A percentile compares a stretch with the other conserved stretches of the same genome.
phyloP scores from a whole-genome alignment of 1,140 invertebrate genomes.

The Papilio helenus region DNA sequence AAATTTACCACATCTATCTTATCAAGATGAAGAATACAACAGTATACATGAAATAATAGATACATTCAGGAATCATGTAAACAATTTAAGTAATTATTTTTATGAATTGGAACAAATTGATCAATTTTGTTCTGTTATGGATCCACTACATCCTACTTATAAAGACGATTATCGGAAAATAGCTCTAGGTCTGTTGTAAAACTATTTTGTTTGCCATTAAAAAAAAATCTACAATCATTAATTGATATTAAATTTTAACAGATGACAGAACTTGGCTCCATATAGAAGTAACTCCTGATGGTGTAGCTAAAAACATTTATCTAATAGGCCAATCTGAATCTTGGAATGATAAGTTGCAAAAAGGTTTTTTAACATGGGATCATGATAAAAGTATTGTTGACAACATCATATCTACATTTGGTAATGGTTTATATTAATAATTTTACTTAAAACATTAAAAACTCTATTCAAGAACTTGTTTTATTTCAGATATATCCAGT shows the following conservation, averaged over 20 bases:
- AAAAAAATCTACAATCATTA: neutral
- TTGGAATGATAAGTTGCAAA: slow-evolving; percentile 62
- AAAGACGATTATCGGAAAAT: slow-evolving; percentile 71
- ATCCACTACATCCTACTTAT: slow-evolving; percentile 62
- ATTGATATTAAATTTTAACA: slow-evolving; percentile 43
- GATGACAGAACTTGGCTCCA: slow-evolving; percentile 69
- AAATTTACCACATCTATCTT: slow-evolving; percentile 53
- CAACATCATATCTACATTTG: slow-evolving; percentile 65
- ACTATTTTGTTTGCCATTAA: slow-evolving; percentile 18
- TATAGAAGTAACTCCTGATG: slow-evolving; percentile 65
- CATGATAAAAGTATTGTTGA: slow-evolving; percentile 71
- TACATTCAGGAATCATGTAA: slow-evolving; percentile 53
- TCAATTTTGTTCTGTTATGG: slow-evolving; percentile 59
- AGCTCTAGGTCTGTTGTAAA: slow-evolving; percentile 53
- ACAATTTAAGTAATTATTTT: slow-evolving; percentile 60
- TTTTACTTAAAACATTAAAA: slow-evolving; percentile 21
- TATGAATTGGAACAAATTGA: slow-evolving; percentile 65
- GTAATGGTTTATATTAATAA: slow-evolving; percentile 45
- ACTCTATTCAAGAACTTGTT: neutral
- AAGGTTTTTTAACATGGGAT: slow-evolving; percentile 65
- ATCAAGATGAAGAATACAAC: slow-evolving; percentile 59
- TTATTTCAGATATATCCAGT: slow-evolving; percentile 42
- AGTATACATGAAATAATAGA: slow-evolving; percentile 57
- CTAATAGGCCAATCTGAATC: slow-evolving; percentile 58
- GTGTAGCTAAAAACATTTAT: slow-evolving; percentile 63